Conservation (phyloP, 2,113 vertebrate species). For the Sorex fumeus region DNA sequence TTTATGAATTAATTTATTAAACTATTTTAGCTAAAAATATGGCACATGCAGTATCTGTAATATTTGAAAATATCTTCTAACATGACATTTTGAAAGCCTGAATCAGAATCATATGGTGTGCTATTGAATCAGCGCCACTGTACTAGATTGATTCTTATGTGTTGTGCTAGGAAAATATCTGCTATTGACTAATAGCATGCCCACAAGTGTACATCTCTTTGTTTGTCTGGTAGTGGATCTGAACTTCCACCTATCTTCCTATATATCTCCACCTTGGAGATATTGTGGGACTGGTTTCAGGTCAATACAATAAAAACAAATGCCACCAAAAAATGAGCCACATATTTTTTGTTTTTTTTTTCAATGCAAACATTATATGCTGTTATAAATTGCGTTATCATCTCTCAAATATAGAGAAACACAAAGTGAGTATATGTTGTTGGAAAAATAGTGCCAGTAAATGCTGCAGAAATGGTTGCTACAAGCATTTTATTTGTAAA, state of each 20-base stretch:
- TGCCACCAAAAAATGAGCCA: neutral
- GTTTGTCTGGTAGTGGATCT: neutral
- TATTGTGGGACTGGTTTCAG: neutral
- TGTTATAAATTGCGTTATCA: neutral
- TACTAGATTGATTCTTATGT: neutral
- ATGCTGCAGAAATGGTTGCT: neutral
- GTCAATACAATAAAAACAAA: neutral
- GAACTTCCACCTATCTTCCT: no score
- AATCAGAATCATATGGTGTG: neutral
- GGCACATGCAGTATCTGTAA: neutral
- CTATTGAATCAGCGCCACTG: fast-evolving
- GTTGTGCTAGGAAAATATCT: neutral
- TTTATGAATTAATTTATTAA: neutral
- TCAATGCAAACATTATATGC: neutral
- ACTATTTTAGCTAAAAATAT: neutral
- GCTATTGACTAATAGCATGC: fast-evolving
- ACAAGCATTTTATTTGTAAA: neutral
- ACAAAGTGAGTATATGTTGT: neutral
- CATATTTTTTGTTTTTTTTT: neutral
- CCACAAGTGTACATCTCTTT: neutral
- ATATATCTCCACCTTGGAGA: neutral
- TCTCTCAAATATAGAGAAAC: neutral
- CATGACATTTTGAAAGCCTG: neutral
- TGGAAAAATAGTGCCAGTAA: neutral
- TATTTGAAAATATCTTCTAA: neutral